Conservation (phyloP, 2,888 invertebrate species). For the Zonitis immaculata region DNA sequence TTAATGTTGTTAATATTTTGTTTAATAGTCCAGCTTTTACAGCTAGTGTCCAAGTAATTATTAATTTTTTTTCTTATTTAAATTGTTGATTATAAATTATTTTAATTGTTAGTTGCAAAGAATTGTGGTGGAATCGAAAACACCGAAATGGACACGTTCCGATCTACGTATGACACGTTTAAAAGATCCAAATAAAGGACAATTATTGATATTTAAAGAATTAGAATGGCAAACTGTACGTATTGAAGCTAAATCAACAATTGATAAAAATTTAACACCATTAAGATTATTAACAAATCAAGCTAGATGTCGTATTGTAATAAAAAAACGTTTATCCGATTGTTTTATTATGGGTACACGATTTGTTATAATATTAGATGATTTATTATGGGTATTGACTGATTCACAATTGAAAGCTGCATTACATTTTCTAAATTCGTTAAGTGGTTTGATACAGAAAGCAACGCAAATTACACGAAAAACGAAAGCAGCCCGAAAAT, state of each 20-base stretch:
- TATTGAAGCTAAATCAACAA: slow-evolving; percentile 86
- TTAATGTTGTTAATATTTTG: slow-evolving; percentile 90
- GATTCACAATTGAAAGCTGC: slow-evolving; percentile 95
- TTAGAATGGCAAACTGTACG: slow-evolving; percentile 95
- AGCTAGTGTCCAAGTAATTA: slow-evolving; percentile 85
- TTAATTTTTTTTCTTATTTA: slow-evolving; percentile 1
- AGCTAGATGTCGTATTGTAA: slow-evolving; percentile 89
- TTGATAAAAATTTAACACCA: slow-evolving; percentile 75
- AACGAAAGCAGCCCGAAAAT: slow-evolving; percentile 79
- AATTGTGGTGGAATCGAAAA: slow-evolving; percentile 89
- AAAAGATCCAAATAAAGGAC: slow-evolving; percentile 82
- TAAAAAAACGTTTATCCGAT: slow-evolving; percentile 87
- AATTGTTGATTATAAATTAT: neutral
- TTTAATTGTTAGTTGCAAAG: slow-evolving; percentile 68
- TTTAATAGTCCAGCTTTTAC: slow-evolving; percentile 94
- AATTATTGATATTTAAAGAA: slow-evolving; percentile 94
- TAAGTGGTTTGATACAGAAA: slow-evolving; percentile 74
- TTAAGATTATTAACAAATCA: slow-evolving; percentile 89
- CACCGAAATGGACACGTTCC: slow-evolving; percentile 81
- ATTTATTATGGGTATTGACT: slow-evolving; percentile 94
- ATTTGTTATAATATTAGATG: slow-evolving; percentile 88
- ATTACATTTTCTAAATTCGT: slow-evolving; percentile 80
- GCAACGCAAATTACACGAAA: slow-evolving; percentile 75
- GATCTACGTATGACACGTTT: slow-evolving; percentile 89
- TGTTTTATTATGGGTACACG: slow-evolving; percentile 90